These are phyloP conservation scores for Pseudomyrmex pallidus DNA, from an alignment of 1,140 invertebrate genomes.

Conservation along the genomic window DNA sequence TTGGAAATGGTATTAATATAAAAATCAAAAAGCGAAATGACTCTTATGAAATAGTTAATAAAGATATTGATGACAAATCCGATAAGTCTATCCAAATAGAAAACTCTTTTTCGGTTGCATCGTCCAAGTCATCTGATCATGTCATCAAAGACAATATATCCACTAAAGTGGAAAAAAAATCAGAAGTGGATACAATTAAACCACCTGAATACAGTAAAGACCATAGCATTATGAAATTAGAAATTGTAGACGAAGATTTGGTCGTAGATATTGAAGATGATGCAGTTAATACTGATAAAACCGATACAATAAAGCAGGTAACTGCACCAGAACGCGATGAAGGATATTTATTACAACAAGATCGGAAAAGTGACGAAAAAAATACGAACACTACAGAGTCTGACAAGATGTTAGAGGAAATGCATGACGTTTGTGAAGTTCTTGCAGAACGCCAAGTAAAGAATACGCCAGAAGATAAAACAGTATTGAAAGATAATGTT, in stretches of 20 bases:
- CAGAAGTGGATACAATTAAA: background rate
- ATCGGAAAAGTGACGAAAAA: background rate
- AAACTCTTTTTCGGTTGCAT: too few relatives aligned
- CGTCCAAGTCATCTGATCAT: constrained; percentile 56
- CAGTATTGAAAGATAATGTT: background rate
- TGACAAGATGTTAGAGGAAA: constrained; percentile 51
- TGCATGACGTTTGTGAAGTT: constrained; percentile 32
- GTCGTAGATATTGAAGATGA: constrained; percentile 80
- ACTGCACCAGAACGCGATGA: background rate
- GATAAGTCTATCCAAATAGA: background rate
- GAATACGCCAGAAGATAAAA: background rate
- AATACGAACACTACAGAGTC: background rate
- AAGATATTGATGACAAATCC: constrained; percentile 62
- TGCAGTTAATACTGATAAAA: background rate
- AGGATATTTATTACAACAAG: background rate
- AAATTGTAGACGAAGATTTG: constrained; percentile 74
- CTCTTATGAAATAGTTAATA: constrained; percentile 82
- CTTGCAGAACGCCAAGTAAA: background rate
- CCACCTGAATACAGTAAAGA: constrained; percentile 71
- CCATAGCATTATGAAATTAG: constrained; percentile 76
- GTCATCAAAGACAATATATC: constrained; percentile 28
- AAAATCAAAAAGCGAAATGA: constrained; percentile 84
- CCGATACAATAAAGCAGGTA: background rate
- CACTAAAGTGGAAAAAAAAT: too few relatives aligned
- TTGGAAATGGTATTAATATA: constrained; percentile 81